Base-by-base conservation (phyloP, 2,113 vertebrate genomes). In the Podarcis muralis region DNA sequence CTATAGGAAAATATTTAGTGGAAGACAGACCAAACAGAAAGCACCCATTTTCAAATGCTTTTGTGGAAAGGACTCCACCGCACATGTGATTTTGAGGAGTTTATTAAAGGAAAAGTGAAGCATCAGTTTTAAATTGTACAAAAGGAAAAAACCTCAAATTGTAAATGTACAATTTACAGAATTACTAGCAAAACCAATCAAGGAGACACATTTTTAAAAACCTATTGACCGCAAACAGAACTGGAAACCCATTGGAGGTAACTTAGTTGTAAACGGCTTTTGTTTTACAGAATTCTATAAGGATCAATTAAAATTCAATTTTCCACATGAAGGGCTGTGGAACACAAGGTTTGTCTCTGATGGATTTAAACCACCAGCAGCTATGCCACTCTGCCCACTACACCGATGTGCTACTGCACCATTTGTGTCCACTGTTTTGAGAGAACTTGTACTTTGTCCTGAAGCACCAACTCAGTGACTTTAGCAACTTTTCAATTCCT, bases 71-170 rank as follows among this genome's bases (percentile, higher is more conserved):
- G 94, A 96, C 95, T 94, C 97, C 92, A 94, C 95, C 91, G 91
- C 96, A 96, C 92, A 93, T 93, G 94, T 96, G 95, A 96, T 98
- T 98, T 98, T 97, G 96, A 98, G 97, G 97, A 97, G 97, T 98
- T 98, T 98, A 98, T 98, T 97, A 98, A 98, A 97, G 98, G 98
- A 98, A 98, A 98, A 96, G 96, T 97, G 97, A 98, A 98, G 98
- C 98, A 98, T 98, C 97, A 98, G 96, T 97, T 98, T 98, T 97
- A 98, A 98, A 98, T 98, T 98, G 98, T 99, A 99, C 98, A 98
- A 98, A 98, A 98, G 96, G 97, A 98, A 98, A 97, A 95, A 96
- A 94, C 96, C 96, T 97, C 96, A 97, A 97, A 97, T 97, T 97
- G 97, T 97, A 98, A 98, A 98, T 98, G 97, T 98, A 98, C 97